These are phyloP conservation scores for Hapalemur alaotrensis DNA, from an alignment of 2,797 vertebrate genomes.

Conservation along the genomic window DNA sequence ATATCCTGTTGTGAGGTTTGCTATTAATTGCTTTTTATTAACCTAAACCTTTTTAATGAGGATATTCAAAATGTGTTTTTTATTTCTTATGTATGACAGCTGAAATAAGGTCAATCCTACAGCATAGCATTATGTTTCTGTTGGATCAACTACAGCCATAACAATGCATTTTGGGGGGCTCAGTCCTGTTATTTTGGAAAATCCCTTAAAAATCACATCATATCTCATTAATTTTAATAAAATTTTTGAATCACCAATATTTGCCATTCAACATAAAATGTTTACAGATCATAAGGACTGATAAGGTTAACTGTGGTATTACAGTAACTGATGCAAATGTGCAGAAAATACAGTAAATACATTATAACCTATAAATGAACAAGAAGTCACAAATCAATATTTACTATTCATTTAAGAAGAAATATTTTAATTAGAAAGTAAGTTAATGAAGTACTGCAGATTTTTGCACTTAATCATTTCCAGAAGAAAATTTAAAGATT, in stretches of 20 bases:
- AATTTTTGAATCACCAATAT: neutral
- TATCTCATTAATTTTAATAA: slow-evolving; percentile 40
- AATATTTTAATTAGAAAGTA: slow-evolving; percentile 32
- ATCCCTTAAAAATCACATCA: neutral
- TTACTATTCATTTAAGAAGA: slow-evolving; percentile 3
- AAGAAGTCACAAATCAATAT: slow-evolving; percentile 11
- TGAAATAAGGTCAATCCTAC: neutral
- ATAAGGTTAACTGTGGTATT: neutral
- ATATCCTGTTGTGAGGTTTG: neutral
- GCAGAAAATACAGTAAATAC: neutral
- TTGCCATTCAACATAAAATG: neutral
- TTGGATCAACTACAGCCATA: neutral
- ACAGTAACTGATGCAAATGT: neutral
- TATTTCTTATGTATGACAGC: neutral
- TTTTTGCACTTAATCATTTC: slow-evolving; percentile 26
- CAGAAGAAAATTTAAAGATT: slow-evolving; percentile 20
- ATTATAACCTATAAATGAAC: neutral
- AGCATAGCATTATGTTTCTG: neutral
- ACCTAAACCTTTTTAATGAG: neutral
- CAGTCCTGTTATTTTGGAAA: neutral
- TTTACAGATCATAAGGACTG: neutral
- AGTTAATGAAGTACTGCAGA: neutral
- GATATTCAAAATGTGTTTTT: slow-evolving; percentile 22
- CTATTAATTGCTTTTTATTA: neutral
- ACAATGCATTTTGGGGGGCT: neutral